phyloP scores from a whole-genome alignment of 2,113 vertebrate genomes.

The Lepus timidus region DNA sequence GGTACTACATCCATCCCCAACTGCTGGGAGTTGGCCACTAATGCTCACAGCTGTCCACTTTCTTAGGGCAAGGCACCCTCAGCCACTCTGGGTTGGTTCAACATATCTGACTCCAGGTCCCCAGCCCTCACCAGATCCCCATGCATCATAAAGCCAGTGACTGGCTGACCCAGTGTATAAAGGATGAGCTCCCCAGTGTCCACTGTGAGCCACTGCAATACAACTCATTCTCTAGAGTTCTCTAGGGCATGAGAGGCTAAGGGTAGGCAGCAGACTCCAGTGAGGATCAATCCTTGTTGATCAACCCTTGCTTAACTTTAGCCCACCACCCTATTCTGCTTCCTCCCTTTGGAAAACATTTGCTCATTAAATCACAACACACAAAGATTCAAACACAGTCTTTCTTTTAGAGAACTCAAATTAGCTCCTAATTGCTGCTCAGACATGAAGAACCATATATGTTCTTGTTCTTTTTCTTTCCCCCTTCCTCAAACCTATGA shows the following conservation, averaged over 20 bases:
- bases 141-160: background rate
- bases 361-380: no score
- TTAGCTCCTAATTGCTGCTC: background rate
- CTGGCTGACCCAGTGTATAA: no score
- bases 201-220: no score
- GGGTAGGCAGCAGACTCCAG: background rate
- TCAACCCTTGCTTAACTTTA: background rate
- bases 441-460: background rate
- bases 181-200: background rate
- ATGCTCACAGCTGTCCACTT: background rate
- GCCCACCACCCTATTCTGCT: background rate
- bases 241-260: background rate
- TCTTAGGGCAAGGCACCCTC: background rate
- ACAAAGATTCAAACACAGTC: background rate
- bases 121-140: background rate
- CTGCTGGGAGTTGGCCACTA: background rate
- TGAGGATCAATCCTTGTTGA: no score
- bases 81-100: background rate
- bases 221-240: background rate
- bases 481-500: background rate
- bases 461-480: background rate
- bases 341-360: no score
- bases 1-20: background rate
- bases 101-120: background rate
- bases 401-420: background rate